Evolutionary conservation across 2,113 vertebrate species (phyloP).

Genomic region (Microcebus murinus): DNA sequence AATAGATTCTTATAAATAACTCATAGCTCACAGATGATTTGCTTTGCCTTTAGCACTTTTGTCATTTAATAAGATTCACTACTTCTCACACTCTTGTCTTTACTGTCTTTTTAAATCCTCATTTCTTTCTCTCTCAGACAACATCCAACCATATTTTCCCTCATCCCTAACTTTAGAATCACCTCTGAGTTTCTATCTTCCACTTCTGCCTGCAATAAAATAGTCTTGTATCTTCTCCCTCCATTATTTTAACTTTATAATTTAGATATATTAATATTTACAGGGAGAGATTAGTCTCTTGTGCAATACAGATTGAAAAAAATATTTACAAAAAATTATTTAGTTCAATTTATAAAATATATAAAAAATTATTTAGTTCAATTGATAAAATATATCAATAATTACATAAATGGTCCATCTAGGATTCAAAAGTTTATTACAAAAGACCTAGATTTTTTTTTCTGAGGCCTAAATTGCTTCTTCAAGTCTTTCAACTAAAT

Average conservation of each 20-base stretch:
- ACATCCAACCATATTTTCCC: accelerated
- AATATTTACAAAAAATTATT: not conserved
- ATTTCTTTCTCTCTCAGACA: not conserved
- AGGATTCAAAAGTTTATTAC: not conserved
- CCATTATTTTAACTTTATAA: not conserved
- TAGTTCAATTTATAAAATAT: not conserved
- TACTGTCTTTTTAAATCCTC: not conserved
- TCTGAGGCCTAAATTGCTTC: not conserved
- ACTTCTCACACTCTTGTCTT: not conserved
- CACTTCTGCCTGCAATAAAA: not conserved
- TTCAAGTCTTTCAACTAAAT: not conserved
- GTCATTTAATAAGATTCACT: not conserved
- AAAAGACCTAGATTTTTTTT: not conserved
- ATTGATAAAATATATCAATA: not conserved
- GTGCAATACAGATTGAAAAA: not conserved
- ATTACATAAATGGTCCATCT: not conserved
- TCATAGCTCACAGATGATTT: not conserved
- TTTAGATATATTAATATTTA: not conserved
- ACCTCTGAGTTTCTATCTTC: not conserved
- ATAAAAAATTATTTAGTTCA: not conserved
- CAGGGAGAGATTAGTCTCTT: not conserved
- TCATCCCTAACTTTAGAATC: not conserved
- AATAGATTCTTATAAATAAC: not conserved
- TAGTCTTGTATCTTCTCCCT: accelerated
- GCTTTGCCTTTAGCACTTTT: not conserved